phyloP scores from a whole-genome alignment of 2,113 vertebrate species.

The Pachyramphus minor region DNA sequence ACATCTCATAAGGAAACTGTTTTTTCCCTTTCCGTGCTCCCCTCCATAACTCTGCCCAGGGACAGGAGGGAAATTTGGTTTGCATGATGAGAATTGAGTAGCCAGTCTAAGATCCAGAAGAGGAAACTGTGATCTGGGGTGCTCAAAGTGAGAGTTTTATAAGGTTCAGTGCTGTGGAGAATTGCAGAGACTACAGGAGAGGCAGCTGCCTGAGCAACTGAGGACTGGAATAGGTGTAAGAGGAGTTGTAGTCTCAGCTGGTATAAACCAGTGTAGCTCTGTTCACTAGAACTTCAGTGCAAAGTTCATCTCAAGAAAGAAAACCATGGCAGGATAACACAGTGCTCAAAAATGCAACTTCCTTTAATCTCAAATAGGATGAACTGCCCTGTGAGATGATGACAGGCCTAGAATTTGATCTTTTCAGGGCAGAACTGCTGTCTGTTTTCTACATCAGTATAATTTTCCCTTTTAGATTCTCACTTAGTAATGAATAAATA shows the following conservation, averaged over 20 bases:
- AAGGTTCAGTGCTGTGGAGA: background rate
- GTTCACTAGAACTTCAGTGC: background rate
- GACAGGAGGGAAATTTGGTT: background rate
- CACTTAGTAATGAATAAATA: constrained; percentile 39
- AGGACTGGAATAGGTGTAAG: background rate
- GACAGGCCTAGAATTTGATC: background rate
- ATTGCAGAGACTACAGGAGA: background rate
- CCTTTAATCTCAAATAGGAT: background rate
- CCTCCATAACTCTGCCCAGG: background rate
- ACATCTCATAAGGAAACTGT: background rate
- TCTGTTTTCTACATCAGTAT: background rate
- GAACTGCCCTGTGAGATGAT: background rate
- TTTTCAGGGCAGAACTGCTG: background rate
- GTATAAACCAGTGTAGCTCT: background rate
- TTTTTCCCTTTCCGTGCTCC: background rate
- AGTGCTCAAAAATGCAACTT: background rate
- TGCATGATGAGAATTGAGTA: background rate
- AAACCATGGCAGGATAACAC: background rate
- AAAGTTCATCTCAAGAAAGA: background rate
- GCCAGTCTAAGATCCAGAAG: background rate
- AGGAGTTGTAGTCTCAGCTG: background rate
- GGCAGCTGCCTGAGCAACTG: background rate
- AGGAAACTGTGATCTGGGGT: background rate
- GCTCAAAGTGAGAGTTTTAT: constrained; percentile 7
- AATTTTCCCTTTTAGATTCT: background rate